These are phyloP conservation scores for Plebejus argus DNA, from an alignment of 2,888 invertebrate genomes.

Conservation along the genomic window DNA sequence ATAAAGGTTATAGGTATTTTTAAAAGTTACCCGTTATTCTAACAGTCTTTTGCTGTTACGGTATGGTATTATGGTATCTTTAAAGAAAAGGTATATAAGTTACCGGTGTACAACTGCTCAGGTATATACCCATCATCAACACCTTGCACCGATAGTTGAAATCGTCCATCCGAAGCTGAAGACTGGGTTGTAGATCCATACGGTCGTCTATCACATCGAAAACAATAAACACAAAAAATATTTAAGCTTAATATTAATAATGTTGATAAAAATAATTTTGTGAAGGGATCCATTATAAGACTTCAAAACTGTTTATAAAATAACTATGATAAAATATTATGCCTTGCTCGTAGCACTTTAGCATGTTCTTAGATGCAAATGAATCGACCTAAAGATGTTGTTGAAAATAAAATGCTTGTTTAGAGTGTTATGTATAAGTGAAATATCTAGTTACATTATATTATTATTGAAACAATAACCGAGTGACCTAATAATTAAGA, in stretches of 20 bases:
- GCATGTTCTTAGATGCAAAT: not conserved
- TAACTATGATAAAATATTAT: not conserved
- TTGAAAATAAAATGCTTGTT: not conserved
- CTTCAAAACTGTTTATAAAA: not conserved
- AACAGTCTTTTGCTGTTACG: not conserved
- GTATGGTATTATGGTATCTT: not conserved
- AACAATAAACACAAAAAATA: conserved; percentile 43
- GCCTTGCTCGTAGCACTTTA: not conserved
- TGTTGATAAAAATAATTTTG: not conserved
- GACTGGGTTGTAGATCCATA: conserved; percentile 62
- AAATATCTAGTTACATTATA: conserved; percentile 8
- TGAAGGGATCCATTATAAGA: not conserved
- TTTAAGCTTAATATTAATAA: not conserved
- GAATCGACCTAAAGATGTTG: not conserved
- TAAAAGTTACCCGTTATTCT: not conserved
- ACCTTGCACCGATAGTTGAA: conserved; percentile 54
- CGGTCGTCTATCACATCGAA: conserved; percentile 67
- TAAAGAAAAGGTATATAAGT: not conserved
- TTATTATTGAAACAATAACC: not conserved
- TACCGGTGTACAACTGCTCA: conserved; percentile 67
- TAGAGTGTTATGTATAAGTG: not conserved
- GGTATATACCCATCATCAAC: conserved; percentile 63
- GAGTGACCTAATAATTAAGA: conserved; percentile 4
- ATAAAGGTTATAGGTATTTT: not conserved
- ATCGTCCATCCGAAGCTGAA: conserved; percentile 65